Conservation (phyloP, 2,113 vertebrate genomes). For the Cebidichthys violaceus region DNA sequence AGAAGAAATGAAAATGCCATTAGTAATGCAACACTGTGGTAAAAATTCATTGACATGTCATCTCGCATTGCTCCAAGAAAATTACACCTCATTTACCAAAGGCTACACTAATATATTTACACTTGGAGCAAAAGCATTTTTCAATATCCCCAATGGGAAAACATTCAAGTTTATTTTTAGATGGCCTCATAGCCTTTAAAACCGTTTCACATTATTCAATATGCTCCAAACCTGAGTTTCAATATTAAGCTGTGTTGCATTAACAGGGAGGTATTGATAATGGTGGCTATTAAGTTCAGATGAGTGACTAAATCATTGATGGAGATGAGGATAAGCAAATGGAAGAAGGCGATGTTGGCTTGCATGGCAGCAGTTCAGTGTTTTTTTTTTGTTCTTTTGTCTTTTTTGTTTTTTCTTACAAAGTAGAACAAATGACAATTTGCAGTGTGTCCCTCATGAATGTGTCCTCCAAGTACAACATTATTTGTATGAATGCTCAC, state of each 20-base stretch:
- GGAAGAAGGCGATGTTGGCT: background rate
- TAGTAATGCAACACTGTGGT: constrained; percentile 22
- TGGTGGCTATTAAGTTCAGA: constrained; percentile 43
- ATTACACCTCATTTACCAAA: constrained; percentile 39
- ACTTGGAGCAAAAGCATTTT: constrained; percentile 22
- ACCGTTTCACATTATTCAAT: constrained; percentile 54
- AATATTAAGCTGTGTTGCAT: constrained; percentile 23
- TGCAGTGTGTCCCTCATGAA: background rate
- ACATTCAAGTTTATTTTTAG: constrained; percentile 37
- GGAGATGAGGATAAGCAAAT: constrained; percentile 7
- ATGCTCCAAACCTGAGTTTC: constrained; percentile 45
- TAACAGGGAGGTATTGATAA: constrained; percentile 39
- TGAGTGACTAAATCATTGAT: constrained; percentile 35
- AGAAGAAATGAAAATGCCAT: constrained; percentile 14
- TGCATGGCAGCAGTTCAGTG: background rate
- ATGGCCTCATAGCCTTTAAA: constrained; percentile 44
- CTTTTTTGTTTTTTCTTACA: background rate
- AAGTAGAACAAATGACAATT: background rate
- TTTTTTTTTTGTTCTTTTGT: background rate
- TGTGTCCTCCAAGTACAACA: background rate
- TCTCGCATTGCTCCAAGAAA: constrained; percentile 19
- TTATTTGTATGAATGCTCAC: background rate
- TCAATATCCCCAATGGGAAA: constrained; percentile 32
- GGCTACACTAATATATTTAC: constrained; percentile 23
- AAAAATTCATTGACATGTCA: constrained; percentile 29